Evolutionary conservation across 2,888 invertebrate species (phyloP).

Genomic region (Charanyca ferruginea): DNA sequence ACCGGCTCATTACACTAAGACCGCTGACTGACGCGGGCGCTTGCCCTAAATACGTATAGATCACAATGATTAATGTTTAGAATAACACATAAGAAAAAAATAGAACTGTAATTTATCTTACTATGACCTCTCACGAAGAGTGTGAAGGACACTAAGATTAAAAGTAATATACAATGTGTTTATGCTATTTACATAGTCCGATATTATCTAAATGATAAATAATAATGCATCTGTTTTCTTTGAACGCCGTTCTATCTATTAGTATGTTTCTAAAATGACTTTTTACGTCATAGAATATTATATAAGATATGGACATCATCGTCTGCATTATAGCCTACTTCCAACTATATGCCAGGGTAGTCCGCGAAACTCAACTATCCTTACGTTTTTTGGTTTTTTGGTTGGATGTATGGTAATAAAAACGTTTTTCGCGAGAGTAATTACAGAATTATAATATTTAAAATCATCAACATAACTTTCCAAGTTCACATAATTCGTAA

Average conservation of each 20-base stretch:
- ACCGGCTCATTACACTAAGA: constrained; percentile 72
- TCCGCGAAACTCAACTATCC: no score
- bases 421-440: no score
- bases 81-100: constrained; percentile 5
- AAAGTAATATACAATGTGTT: constrained; percentile 38
- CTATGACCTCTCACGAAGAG: constrained; percentile 24
- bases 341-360: no score
- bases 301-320: not conserved
- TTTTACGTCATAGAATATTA: constrained; percentile 15
- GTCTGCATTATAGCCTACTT: no score
- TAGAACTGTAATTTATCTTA: constrained; percentile 29
- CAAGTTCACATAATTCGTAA: no score
- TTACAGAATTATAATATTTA: no score
- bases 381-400: no score
- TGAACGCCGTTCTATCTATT: constrained; percentile 14
- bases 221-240: constrained; percentile 27
- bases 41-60: constrained; percentile 69
- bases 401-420: no score
- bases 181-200: constrained; percentile 24
- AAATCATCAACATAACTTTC: no score
- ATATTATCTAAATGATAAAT: constrained; percentile 47
- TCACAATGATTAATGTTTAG: constrained; percentile 47
- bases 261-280: not conserved
- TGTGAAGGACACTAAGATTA: constrained; percentile 36
- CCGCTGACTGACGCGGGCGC: constrained; percentile 63